These are phyloP conservation scores for Micromesistius poutassou DNA, from an alignment of 2,797 vertebrate genomes.

Conservation along the genomic window DNA sequence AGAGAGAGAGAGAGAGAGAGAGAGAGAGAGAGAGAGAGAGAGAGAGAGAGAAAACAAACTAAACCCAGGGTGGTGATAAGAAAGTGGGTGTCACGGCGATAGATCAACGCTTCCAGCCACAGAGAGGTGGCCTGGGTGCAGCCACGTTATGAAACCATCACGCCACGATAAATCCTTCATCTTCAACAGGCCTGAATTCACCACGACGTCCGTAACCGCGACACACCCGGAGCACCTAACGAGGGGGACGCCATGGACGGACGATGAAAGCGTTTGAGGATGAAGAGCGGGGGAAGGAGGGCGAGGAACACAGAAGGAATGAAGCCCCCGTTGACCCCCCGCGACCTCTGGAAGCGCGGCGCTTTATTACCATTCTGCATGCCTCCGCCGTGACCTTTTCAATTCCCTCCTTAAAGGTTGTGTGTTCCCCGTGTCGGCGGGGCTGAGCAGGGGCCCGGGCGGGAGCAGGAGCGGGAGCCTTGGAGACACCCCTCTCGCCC, in stretches of 20 bases:
- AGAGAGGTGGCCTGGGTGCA: not conserved
- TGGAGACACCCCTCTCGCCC: conserved; percentile 30
- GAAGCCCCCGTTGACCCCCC: conserved; percentile 62
- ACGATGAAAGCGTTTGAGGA: not conserved
- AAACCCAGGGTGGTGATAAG: conserved; percentile 18
- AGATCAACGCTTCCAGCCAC: conserved; percentile 14
- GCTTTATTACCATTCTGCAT: conserved; percentile 71
- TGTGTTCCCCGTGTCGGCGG: conserved; percentile 55
- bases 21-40: conserved; percentile 5
- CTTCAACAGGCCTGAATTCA: conserved; percentile 18
- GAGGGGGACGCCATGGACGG: not conserved
- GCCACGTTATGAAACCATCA: not conserved
- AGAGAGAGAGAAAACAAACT: conserved; percentile 16
- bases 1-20: too few species aligned
- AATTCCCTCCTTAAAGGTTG: conserved; percentile 75
- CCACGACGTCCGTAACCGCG: conserved; percentile 7
- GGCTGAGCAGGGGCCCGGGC: conserved; percentile 47
- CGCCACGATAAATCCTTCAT: conserved; percentile 18
- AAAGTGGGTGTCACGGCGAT: conserved; percentile 19
- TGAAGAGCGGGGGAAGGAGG: not conserved
- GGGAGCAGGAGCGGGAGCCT: conserved; percentile 36
- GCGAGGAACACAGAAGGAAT: conserved; percentile 32
- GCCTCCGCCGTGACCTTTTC: conserved; percentile 72
- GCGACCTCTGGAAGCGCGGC: conserved; percentile 55
- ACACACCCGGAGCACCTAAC: conserved; percentile 19